Conservation (phyloP, 2,113 vertebrate genomes). For the Meles meles region DNA sequence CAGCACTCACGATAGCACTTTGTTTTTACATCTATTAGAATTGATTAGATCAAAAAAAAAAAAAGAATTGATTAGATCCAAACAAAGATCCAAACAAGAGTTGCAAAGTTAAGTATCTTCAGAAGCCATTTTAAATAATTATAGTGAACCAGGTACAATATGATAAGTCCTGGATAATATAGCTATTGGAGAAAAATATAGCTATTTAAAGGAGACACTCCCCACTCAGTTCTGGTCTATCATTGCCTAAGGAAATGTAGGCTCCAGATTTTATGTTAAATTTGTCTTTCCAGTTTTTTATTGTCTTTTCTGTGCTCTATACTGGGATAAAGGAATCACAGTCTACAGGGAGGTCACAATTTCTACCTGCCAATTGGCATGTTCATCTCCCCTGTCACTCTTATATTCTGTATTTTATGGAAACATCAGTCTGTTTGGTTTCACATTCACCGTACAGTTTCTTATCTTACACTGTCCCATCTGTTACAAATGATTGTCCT, state of each 20-base stretch:
- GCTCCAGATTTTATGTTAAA: neutral
- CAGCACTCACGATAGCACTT: too few relatives aligned
- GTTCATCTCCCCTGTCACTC: neutral
- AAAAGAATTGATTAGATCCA: neutral
- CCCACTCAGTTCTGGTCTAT: neutral
- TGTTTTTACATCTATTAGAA: neutral
- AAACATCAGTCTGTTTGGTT: neutral
- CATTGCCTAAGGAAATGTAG: neutral
- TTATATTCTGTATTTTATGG: neutral
- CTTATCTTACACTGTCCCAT: neutral
- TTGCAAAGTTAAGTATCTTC: neutral
- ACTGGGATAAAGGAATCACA: neutral
- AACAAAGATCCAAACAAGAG: neutral
- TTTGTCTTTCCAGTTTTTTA: neutral
- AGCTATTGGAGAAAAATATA: neutral
- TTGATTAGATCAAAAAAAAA: neutral
- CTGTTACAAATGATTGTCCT: neutral
- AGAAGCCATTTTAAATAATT: neutral
- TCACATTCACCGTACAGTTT: neutral
- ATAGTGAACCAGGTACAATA: neutral
- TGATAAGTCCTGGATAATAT: neutral
- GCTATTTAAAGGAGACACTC: neutral
- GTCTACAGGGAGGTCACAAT: neutral
- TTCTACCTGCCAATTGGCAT: neutral
- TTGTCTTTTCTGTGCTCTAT: neutral